Conservation (phyloP, 2,797 vertebrate species). For the Remorina albescens region DNA sequence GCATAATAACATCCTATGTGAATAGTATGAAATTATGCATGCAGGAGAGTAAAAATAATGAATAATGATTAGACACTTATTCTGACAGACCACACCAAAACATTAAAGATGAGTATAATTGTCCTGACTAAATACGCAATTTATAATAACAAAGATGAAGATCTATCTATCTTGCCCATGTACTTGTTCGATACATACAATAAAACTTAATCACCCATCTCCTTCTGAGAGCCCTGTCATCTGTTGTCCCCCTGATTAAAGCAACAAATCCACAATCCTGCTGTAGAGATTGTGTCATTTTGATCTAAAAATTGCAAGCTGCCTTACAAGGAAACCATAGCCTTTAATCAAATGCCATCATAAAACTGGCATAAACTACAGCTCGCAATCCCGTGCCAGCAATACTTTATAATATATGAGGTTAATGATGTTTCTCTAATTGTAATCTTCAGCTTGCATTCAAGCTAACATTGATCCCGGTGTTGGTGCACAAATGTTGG, state of each 20-base stretch:
- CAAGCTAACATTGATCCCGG: slow-evolving; percentile 39
- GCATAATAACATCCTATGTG: slow-evolving; percentile 48
- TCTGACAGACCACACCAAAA: slow-evolving; percentile 40
- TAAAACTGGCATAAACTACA: slow-evolving; percentile 50
- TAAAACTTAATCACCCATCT: slow-evolving; percentile 22
- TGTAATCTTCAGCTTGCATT: slow-evolving; percentile 56
- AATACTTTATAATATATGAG: slow-evolving; percentile 66
- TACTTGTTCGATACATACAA: slow-evolving; percentile 16
- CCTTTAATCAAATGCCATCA: slow-evolving; percentile 70
- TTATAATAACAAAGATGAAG: slow-evolving; percentile 27
- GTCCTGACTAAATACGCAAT: slow-evolving; percentile 29
- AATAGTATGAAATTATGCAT: slow-evolving; percentile 56
- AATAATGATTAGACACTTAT: slow-evolving; percentile 51
- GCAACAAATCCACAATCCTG: slow-evolving; percentile 35
- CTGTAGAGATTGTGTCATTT: slow-evolving; percentile 45
- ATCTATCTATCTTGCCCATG: slow-evolving; percentile 26
- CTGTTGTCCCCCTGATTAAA: slow-evolving; percentile 25
- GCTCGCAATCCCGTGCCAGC: slow-evolving; percentile 52
- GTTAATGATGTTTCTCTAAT: slow-evolving; percentile 68
- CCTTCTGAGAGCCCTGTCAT: slow-evolving; percentile 26
- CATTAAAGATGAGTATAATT: slow-evolving; percentile 45
- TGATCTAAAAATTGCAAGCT: slow-evolving; percentile 50
- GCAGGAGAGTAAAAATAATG: slow-evolving; percentile 48
- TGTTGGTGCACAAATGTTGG: slow-evolving; percentile 40
- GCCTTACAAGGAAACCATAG: slow-evolving; percentile 48